Conservation (phyloP, 2,113 vertebrate species). For the Serilophus lunatus region DNA sequence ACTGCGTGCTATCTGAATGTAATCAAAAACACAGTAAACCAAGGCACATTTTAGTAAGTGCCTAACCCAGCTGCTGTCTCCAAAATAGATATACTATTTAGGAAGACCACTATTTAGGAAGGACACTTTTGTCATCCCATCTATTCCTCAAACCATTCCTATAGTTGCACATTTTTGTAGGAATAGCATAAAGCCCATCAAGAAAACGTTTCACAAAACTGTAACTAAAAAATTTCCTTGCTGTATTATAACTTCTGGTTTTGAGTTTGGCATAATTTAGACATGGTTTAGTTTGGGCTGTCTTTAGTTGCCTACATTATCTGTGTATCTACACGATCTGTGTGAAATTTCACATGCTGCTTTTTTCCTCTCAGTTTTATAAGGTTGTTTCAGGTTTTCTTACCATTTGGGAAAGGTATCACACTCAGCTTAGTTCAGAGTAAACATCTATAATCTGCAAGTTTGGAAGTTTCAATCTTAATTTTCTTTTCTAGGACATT, state of each 20-base stretch:
- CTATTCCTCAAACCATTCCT: background rate
- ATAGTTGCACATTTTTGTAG: background rate
- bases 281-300: background rate
- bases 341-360: background rate
- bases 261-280: background rate
- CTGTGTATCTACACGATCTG: no score
- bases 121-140: background rate
- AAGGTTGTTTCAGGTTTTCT: background rate
- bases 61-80: background rate
- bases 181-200: accelerated
- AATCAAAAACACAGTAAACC: background rate
- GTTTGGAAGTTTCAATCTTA: background rate
- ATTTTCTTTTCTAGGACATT: background rate
- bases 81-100: background rate
- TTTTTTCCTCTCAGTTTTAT: background rate
- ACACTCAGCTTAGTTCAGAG: background rate
- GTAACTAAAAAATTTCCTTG: background rate
- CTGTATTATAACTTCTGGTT: background rate
- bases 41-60: background rate
- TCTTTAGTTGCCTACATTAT: background rate
- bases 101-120: background rate
- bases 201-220: background rate
- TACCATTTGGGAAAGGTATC: background rate
- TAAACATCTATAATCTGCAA: background rate
- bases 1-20: background rate